Percentiles rank a stretch among this genome's conserved stretches.
Conservation (phyloP, 2,888 invertebrate species). For the Drosophila leonis region DNA sequence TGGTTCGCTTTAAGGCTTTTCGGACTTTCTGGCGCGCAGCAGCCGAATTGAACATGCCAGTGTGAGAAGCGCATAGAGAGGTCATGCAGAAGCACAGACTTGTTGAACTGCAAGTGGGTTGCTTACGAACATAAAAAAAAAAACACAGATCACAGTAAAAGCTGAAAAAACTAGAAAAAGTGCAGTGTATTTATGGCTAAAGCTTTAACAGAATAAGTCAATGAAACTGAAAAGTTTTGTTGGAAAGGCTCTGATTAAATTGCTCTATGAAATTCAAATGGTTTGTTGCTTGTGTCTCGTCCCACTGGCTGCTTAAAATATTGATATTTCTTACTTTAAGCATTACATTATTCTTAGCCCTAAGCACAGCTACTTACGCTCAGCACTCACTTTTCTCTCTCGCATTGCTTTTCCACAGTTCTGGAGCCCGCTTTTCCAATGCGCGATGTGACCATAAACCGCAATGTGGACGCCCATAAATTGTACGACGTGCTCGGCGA, state of each 20-base stretch:
- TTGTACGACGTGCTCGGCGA: slow-evolving; percentile 94
- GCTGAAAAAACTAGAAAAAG: not conserved
- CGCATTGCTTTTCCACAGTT: slow-evolving; percentile 87
- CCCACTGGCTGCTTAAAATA: not conserved
- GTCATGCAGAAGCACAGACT: slow-evolving; percentile 12
- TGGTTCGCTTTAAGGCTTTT: slow-evolving; percentile 38
- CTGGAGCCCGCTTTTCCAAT: slow-evolving; percentile 95
- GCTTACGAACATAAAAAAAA: not conserved
- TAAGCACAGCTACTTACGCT: not conserved
- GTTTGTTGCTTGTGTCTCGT: not conserved
- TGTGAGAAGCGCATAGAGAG: slow-evolving; percentile 15
- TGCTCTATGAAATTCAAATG: not conserved
- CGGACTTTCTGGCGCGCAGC: not conserved
- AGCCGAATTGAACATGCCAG: not conserved
- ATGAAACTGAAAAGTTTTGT: not conserved
- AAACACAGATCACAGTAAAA: slow-evolving; percentile 10
- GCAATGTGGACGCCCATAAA: slow-evolving; percentile 94
- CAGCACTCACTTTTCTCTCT: slow-evolving; percentile 10
- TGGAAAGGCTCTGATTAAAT: not conserved
- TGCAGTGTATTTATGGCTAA: not conserved
- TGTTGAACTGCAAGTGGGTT: slow-evolving; percentile 27
- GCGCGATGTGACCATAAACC: slow-evolving; percentile 93
- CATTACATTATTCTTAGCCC: not conserved
- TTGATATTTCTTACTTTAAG: slow-evolving; percentile 6
- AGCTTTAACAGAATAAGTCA: not conserved